Conservation (phyloP, 1,140 invertebrate species). For the Berghia stephanieae region DNA sequence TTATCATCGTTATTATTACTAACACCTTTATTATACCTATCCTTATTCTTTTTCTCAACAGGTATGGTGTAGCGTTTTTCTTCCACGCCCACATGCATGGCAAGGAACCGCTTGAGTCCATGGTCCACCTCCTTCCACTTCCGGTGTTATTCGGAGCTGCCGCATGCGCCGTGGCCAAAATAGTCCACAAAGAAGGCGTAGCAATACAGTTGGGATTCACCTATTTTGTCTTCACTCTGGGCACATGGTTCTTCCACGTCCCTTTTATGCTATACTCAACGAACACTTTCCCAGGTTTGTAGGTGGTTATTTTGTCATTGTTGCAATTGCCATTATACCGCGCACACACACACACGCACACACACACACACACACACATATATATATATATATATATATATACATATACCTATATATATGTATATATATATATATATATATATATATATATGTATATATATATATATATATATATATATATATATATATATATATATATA, state of each 20-base stretch:
- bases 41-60: too few relatives aligned
- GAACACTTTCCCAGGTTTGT: constrained; percentile 33
- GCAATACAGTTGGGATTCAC: constrained; percentile 15
- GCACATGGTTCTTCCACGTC: constrained; percentile 38
- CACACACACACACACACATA: too few relatives aligned
- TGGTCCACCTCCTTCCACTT: constrained; percentile 32
- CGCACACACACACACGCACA: too few relatives aligned
- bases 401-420: too few relatives aligned
- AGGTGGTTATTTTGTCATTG: background rate
- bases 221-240: constrained; percentile 29
- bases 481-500: too few relatives aligned
- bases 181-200: constrained; percentile 10
- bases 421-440: too few relatives aligned
- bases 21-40: too few relatives aligned
- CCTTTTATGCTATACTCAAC: constrained; percentile 34
- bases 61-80: constrained; percentile 34
- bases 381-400: too few relatives aligned
- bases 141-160: constrained; percentile 24
- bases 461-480: too few relatives aligned
- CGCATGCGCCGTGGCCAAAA: constrained; percentile 18
- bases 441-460: too few relatives aligned
- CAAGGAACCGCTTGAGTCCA: constrained; percentile 35
- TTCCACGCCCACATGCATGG: constrained; percentile 37
- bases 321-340: too few relatives aligned
- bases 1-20: too few relatives aligned